These are phyloP conservation scores for Cancer borealis DNA, from an alignment of 2,888 invertebrate species.

Conservation along the genomic window DNA sequence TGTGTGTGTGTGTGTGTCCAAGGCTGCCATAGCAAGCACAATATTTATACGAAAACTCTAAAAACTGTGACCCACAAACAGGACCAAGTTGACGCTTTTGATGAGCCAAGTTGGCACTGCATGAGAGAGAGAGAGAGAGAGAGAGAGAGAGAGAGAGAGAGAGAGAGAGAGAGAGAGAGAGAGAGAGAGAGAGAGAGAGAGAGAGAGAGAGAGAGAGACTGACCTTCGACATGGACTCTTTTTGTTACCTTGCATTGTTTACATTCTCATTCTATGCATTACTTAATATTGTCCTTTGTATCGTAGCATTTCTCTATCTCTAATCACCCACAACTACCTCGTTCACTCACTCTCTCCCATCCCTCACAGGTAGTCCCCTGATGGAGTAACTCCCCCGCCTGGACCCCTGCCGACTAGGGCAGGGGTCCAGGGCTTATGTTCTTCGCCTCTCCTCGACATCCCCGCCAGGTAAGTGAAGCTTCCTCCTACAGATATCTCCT, in stretches of 20 bases:
- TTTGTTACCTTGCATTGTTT: neutral
- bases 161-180: constrained; percentile 20
- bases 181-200: constrained; percentile 20
- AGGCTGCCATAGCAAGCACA: neutral
- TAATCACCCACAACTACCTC: neutral
- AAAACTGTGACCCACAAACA: neutral
- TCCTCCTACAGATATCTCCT: neutral
- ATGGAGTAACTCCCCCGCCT: constrained; percentile 13
- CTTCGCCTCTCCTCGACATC: neutral
- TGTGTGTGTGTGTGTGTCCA: constrained; percentile 11
- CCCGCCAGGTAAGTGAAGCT: neutral
- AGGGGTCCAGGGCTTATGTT: neutral
- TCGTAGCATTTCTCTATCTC: neutral
- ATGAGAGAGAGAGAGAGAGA: neutral
- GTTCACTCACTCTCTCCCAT: neutral
- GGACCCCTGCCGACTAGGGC: neutral
- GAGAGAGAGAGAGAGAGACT: neutral
- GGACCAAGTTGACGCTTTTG: neutral
- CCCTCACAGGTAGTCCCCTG: neutral
- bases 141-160: constrained; percentile 20
- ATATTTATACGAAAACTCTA: no score
- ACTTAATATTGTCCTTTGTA: neutral
- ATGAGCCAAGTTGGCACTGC: neutral
- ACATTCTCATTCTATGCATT: neutral
- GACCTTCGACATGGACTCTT: no score